These are phyloP conservation scores for Theristicus caerulescens DNA, from an alignment of 2,113 vertebrate species.

Conservation along the genomic window DNA sequence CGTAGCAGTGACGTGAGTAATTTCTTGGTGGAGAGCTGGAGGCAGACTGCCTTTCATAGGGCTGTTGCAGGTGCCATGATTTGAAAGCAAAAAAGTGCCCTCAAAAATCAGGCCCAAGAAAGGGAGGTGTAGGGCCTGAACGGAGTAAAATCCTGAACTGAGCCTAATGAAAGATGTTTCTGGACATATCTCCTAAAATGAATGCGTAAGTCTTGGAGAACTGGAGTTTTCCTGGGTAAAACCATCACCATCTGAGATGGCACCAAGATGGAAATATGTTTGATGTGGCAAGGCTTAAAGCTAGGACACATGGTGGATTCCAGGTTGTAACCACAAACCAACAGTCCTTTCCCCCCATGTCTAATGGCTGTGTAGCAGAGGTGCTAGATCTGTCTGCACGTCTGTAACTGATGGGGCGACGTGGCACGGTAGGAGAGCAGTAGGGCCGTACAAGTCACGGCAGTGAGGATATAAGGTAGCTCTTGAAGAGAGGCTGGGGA, in stretches of 20 bases:
- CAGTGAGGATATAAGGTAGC: neutral
- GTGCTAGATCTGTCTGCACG: neutral
- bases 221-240: neutral
- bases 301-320: neutral
- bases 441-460: neutral
- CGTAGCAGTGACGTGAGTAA: rapidly evolving
- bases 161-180: neutral
- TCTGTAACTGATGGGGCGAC: neutral
- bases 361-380: neutral
- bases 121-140: neutral
- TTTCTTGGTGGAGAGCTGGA: neutral
- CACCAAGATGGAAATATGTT: neutral
- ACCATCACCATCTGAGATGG: neutral
- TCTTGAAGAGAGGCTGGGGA: neutral
- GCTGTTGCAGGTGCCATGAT: neutral
- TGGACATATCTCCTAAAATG: neutral
- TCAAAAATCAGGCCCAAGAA: neutral
- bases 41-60: neutral
- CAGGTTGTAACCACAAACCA: neutral
- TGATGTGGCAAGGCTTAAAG: neutral
- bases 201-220: neutral
- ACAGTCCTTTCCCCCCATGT: neutral
- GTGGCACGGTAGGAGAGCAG: neutral
- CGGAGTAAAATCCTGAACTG: neutral
- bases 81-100: neutral